Evolutionary conservation across 2,888 invertebrate genomes (phyloP), one percentile per base, ranked within the genome.

Genomic region (Drosophila silvestris): DNA sequence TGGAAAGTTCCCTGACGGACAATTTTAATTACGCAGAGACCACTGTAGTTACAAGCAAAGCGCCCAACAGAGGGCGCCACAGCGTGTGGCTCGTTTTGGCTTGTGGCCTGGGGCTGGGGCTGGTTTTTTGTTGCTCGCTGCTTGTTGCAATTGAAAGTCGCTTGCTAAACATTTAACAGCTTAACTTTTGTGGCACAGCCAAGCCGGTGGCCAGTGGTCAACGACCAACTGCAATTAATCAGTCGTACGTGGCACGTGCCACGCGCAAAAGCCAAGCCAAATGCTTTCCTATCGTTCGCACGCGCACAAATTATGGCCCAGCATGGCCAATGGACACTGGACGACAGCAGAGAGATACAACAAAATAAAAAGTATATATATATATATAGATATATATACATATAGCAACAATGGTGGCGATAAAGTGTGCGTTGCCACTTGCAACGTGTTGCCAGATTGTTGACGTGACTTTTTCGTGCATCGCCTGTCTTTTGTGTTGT

Each of bases 371-470:
- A 28, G 7, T 12, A 22, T 0, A 22, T 9, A 26, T 12, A 26
- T 12, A 12, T 28, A 47, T 22, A 44, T 22, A 22, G 14, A 44
- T 14, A 22, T 7, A 19, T 19, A 51, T 28, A 28, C 3, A 12
- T 56, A 52, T 47, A 41, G 35, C 60, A 69, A 66, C 66, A 81
- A 75, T 61, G 53, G 35, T 65, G 58, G 78, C 79, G 89, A 84
- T 84, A 85, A 85, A 85, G 75, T 77, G 70, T 71, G 76, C 76
- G 74, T 75, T 85, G 87, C 79, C 82, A 77, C 77, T 80, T 89
- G 89, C 85, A 89, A 86, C 89, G 89, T 87, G 85, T 86, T 80
- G 87, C 79, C 77, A 86, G 87, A 89, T 87, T 86, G 85, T 87
- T 89, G 82, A 78, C 82, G 79, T 79, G 82, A 77, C 79, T 86